Base-by-base conservation (phyloP, 2,113 vertebrate genomes). In the Illadopsis cleaveri region DNA sequence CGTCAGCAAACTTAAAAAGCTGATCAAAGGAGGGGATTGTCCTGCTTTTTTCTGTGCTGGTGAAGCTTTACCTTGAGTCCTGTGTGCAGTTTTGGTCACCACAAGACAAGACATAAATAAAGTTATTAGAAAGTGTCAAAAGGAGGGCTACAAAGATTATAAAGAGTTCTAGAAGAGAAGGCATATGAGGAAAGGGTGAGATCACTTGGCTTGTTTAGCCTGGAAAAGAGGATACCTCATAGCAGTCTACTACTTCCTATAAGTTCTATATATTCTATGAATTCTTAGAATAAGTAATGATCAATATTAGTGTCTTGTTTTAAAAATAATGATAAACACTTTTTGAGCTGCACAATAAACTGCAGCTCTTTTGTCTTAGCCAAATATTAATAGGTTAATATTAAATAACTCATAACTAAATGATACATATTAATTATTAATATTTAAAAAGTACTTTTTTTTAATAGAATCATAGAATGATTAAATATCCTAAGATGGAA, bases 151-250 rank as follows among this genome's bases (percentile, higher is more conserved):
- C 16, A 35, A 56, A 80, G 35, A 15, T 27, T 72, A 6, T 19
- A 40, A 25, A 42, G 30, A 4, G 3, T 38, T 71, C 20, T 40
- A 40, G 48, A 79, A 24, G 5, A 14, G 35, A 56, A 35, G 7
- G 7, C 3, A 12, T 56, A 15, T 12, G 21, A 56, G 7, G 25
- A 64, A 35, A 0, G 0, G 14, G 11, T n/a, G 24, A 40, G 23
- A 37, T 54, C 24, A 20, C 23, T n/a, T 45, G 24, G 8, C 6
- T 56, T 48, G 6, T 35, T 80, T 35, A 37, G 11, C 31, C 17
- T 37, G 21, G 25, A 71, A 48, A 56, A 80, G 21, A 31, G 28
- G 6, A 79, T 7, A 48, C 13, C 10, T 50, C 25, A 19, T 18
- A 37, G 25, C 8, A 42, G 35, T 6, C 17, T 42, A 15, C 7